phyloP scores from a whole-genome alignment of 2,797 vertebrate species.

The Bovichtus variegatus region DNA sequence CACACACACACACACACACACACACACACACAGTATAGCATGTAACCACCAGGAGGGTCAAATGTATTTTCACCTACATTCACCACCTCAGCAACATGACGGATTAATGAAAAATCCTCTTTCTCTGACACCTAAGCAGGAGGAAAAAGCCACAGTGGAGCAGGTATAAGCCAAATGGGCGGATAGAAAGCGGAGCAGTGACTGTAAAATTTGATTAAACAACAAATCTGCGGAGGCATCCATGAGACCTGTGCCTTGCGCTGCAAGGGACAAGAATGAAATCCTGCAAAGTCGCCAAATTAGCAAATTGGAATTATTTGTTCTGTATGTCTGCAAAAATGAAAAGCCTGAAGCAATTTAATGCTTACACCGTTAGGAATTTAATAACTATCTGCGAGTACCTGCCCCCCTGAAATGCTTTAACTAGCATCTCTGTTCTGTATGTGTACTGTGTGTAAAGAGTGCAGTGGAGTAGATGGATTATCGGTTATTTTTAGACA shows the following conservation, averaged over 20 bases:
- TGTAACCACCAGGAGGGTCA: constrained; percentile 12
- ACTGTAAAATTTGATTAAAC: constrained; percentile 63
- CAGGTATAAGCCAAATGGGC: constrained; percentile 32
- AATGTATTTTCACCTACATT: constrained; percentile 19
- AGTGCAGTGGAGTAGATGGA: constrained; percentile 40
- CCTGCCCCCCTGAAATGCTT: constrained; percentile 34
- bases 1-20: not conserved
- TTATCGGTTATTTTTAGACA: constrained; percentile 5
- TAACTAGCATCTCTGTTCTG: constrained; percentile 41
- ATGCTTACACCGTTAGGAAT: constrained; percentile 44
- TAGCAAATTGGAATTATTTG: constrained; percentile 52
- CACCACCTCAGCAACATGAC: constrained; percentile 36
- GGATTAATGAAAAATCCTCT: constrained; percentile 37
- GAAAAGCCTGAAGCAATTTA: constrained; percentile 53
- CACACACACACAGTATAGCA: not conserved
- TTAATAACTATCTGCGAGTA: constrained; percentile 34
- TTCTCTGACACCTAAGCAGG: constrained; percentile 22
- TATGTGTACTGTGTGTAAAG: constrained; percentile 26
- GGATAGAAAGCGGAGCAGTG: constrained; percentile 23
- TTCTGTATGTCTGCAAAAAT: constrained; percentile 57
- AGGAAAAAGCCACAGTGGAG: constrained; percentile 8
- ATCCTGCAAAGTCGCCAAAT: constrained; percentile 65
- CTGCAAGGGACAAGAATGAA: constrained; percentile 28
- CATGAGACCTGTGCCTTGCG: constrained; percentile 13
- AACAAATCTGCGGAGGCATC: constrained; percentile 44